A percentile compares a stretch with the other conserved stretches of the same genome.
phyloP scores from a whole-genome alignment of 2,113 vertebrate genomes.

The Brachypteracias leptosomus region DNA sequence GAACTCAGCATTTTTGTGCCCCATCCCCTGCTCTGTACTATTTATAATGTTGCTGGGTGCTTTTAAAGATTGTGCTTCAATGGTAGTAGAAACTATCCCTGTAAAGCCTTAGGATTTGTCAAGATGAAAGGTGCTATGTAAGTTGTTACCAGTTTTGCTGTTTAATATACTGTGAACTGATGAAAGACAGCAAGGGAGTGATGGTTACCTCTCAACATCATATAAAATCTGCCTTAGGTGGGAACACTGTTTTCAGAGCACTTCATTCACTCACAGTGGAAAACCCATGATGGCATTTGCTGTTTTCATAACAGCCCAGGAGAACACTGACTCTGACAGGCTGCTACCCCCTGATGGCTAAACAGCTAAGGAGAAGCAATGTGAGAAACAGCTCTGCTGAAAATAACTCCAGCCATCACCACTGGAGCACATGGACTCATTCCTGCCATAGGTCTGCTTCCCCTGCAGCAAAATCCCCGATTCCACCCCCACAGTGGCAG shows the following conservation, averaged over 20 bases:
- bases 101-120: not conserved
- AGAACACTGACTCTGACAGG: conserved; percentile 56
- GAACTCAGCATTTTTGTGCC: not conserved
- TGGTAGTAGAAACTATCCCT: not conserved
- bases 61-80: not conserved
- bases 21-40: not conserved
- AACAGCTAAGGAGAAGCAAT: conserved; percentile 35
- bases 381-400: conserved; percentile 51
- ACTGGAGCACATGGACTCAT: conserved; percentile 38
- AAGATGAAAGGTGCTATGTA: not conserved
- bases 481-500: not conserved
- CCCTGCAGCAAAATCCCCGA: not conserved
- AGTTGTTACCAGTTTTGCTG: not conserved
- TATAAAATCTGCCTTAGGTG: conserved; percentile 17
- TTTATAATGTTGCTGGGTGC: not conserved
- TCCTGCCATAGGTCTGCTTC: not conserved
- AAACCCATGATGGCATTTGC: conserved; percentile 60
- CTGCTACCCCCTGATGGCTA: conserved; percentile 31
- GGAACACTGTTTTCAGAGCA: conserved; percentile 22
- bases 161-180: not conserved
- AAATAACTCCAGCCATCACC: conserved; percentile 53
- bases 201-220: not conserved
- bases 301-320: conserved; percentile 70
- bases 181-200: not conserved
- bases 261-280: conserved; percentile 58